Percentiles rank a stretch among this genome's conserved stretches.
Conservation (phyloP, 23 tunicate genomes). For the Oikopleura albicans region DNA sequence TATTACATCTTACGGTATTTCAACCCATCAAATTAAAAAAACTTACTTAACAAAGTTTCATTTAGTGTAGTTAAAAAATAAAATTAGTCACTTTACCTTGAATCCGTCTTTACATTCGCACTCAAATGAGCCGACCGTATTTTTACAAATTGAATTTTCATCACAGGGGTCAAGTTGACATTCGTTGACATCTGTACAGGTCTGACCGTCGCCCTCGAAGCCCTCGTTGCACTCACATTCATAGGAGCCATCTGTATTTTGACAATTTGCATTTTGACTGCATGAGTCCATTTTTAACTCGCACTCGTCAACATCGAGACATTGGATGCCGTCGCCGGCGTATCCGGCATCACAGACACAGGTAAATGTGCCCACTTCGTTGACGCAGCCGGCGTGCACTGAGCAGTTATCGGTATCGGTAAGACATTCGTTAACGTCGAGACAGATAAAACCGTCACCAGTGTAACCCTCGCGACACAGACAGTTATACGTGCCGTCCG, state of each 20-base stretch:
- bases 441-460: conserved; percentile 25
- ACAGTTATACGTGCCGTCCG: conserved; percentile 15
- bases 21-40: too few species aligned
- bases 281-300: neutral
- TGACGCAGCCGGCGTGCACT: conserved; percentile 20
- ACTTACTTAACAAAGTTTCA: too few species aligned
- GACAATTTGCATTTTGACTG: neutral
- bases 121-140: conserved; percentile 15
- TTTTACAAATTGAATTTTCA: conserved; percentile 21
- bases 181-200: conserved; percentile 17
- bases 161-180: conserved; percentile 22
- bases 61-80: too few species aligned
- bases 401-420: neutral
- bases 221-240: neutral
- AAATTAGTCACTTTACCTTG: too few species aligned
- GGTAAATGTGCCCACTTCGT: conserved; percentile 19
- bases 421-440: conserved; percentile 20
- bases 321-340: conserved; percentile 20
- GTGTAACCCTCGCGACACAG: conserved; percentile 20
- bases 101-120: conserved; percentile 10
- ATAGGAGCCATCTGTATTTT: neutral
- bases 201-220: neutral
- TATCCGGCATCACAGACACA: conserved; percentile 22
- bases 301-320: conserved; percentile 14
- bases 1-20: too few species aligned